Percentiles rank a stretch among this genome's conserved stretches.
phyloP scores from a whole-genome alignment of 2,113 vertebrate species.

The Semnopithecus entellus region DNA sequence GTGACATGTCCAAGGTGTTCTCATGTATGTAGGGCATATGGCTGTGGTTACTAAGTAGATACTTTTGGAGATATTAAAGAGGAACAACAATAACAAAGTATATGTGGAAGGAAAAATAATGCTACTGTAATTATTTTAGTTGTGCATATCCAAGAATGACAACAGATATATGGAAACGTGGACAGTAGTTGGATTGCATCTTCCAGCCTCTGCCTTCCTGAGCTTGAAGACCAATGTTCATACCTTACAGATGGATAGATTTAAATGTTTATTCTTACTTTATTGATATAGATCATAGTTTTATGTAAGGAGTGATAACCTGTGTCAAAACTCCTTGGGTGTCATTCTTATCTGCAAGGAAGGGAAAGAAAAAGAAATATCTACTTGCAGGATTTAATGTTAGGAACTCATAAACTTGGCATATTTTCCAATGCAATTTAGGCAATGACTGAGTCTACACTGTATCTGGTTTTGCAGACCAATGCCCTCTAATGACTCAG shows the following conservation, averaged over 20 bases:
- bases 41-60: not conserved
- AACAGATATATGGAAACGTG: not conserved
- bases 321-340: not conserved
- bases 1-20: not conserved
- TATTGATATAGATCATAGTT: not conserved
- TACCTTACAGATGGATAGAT: accelerated
- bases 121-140: accelerated
- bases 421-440: not conserved
- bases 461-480: accelerated
- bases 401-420: accelerated
- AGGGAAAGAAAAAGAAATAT: not conserved
- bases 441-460: accelerated
- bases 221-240: accelerated
- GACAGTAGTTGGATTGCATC: accelerated
- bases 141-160: accelerated
- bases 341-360: not conserved
- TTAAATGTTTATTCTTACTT: not conserved
- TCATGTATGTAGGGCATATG: accelerated
- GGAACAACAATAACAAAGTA: not conserved
- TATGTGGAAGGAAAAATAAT: not conserved
- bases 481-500: accelerated
- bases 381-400: accelerated
- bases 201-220: not conserved
- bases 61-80: not conserved
- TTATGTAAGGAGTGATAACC: not conserved